Evolutionary conservation across 2,888 invertebrate species (phyloP).

Genomic region (Acanthosepion pharaonis): DNA sequence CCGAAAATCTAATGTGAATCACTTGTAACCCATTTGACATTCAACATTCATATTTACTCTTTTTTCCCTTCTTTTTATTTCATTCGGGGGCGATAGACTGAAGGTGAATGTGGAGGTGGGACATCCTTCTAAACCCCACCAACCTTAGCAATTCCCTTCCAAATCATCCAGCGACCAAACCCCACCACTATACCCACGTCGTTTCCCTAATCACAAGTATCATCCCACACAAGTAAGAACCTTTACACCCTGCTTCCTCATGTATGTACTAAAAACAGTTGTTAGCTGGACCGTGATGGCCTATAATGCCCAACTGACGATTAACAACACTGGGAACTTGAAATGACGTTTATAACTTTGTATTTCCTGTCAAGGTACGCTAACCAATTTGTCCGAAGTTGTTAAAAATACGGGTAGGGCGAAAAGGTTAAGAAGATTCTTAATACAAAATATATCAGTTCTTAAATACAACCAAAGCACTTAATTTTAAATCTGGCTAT

Average conservation of each 20-base stretch:
- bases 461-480: background rate
- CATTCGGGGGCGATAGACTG: background rate
- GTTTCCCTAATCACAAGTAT: background rate
- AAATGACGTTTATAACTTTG: constrained; percentile 33
- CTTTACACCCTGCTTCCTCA: background rate
- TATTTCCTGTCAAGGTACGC: constrained; percentile 33
- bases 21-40: background rate
- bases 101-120: background rate
- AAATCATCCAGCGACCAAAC: background rate
- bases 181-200: background rate
- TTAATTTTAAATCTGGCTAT: no score
- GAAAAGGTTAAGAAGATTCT: background rate
- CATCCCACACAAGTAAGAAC: constrained; percentile 20
- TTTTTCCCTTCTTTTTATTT: background rate
- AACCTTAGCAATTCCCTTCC: background rate
- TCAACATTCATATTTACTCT: no score
- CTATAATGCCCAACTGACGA: background rate
- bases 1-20: background rate
- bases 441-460: background rate
- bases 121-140: background rate
- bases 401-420: background rate
- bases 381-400: background rate
- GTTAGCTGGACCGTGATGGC: constrained; percentile 33
- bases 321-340: constrained; percentile 12
- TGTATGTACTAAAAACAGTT: background rate